Evolutionary conservation across 1,140 invertebrate genomes (phyloP), one percentile per base, ranked within the genome.

Genomic region (Listronotus oregonensis): DNA sequence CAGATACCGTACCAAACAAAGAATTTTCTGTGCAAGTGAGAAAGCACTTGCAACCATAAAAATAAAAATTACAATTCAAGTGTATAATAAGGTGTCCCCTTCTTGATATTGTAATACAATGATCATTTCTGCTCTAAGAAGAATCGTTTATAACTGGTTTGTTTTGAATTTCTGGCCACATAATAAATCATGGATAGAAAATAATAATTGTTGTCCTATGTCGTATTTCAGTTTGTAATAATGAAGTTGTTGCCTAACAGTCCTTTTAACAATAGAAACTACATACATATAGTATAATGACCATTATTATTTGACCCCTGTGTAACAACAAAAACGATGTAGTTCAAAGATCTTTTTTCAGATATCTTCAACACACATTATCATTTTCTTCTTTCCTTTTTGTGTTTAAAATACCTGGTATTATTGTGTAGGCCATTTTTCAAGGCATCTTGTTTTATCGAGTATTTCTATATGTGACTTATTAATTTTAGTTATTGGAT

Each of bases 81-180:
- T 61, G 58, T 61, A 51, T 51, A 61, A 61, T 42, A 59, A 59
- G 50, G 43, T 51, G 58, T 61, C 51, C 58, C 49, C 58, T 51
- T 61, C 51, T 51, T 32, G 46, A 51, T 61, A 61, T 51, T 61
- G 47, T 61, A 47, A 51, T 61, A 50, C 49, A 46, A 61, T 61
- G 50, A 61, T 61, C 58, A 61, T 47, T 50, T 51, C 46, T 7
- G 27, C 37, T 14, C 44, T 18, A 34, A 39, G 49, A 47, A 37
- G 17, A 27, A 31, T 59, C 44, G 31, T 39, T 59, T 27, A 21
- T 49, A 59, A 61, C 58, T 61, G 58, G 58, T 61, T 61, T 61
- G 44, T 42, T 61, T 61, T 40, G 32, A 61, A 51, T 61, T 17
- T 46, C 27, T 40, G 10, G n/a, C 8, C 46, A 14, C 58, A 51